Evolutionary conservation across 2,113 vertebrate genomes (phyloP), one percentile per base, ranked within the genome.

Genomic region (Sprattus sprattus): DNA sequence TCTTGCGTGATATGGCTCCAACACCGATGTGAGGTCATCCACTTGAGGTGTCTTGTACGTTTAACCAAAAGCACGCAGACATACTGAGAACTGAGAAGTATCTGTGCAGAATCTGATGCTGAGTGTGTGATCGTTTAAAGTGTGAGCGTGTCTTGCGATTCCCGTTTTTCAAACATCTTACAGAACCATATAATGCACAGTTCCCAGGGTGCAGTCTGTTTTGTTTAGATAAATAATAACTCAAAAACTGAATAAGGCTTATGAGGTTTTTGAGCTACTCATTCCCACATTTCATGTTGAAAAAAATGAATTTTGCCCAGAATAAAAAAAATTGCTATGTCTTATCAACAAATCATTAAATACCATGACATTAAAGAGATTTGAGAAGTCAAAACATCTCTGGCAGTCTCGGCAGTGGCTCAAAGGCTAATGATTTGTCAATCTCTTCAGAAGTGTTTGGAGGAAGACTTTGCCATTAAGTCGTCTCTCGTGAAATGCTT

Each of bases 261-360:
- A 44, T 78, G 71, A 78, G 71, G 71, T 78, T 78, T 39, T 13
- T 39, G 15, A 78, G 10, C 2, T 71, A 32, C 32, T 71, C 25
- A 71, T 71, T 13, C 25, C 25, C 64, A 71, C 22, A 28, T n/a
- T n/a, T n/a, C n/a, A n/a, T n/a, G n/a, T n/a, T n/a, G n/a, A n/a
- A n/a, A 3, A 71, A 71, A 71, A 71, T 32, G 3, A 39, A 22
- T 78, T 71, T 71, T 71, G 64, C 32, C 71, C 28, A 5, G 28
- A 32, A 78, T 39, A 4, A 78, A 78, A 78, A 78, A 78, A 78
- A 78, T 4, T 9, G 3, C 32, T 39, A 11, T 78, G 28, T 78
- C 44, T 78, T 78, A 78, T 78, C 71, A 78, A 78, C 71, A 78
- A 78, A 78, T 78, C 71, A 32, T 78, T 78, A 78, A 39, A 78